Evolutionary conservation across 2,888 invertebrate species (phyloP).

Genomic region (Mycogona germanica): DNA sequence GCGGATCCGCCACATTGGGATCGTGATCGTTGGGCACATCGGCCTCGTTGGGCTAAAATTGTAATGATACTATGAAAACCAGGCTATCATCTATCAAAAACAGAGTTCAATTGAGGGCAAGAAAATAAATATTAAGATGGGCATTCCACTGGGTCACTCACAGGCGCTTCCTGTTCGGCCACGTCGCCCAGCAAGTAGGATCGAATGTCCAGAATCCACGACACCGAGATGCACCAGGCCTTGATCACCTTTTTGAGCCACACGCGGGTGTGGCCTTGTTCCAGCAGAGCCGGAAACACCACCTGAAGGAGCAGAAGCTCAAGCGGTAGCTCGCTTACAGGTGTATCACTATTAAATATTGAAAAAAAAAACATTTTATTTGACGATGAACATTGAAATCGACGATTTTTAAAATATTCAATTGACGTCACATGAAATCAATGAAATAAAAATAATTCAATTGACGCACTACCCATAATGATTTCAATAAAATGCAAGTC

Average conservation of each 20-base stretch:
- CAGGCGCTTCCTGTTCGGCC: slow-evolving; percentile 24
- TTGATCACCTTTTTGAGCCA: slow-evolving; percentile 86
- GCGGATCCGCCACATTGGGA: no score
- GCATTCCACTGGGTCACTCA: no score
- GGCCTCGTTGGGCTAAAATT: no score
- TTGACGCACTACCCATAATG: no score
- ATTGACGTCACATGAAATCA: background rate
- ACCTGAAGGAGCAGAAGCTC: slow-evolving; percentile 86
- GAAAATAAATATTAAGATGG: no score
- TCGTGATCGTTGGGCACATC: no score
- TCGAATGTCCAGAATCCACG: slow-evolving; percentile 71
- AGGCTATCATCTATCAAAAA: background rate
- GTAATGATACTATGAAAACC: background rate
- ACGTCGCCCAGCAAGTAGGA: slow-evolving; percentile 76
- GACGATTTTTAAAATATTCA: no score
- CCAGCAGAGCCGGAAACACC: slow-evolving; percentile 86
- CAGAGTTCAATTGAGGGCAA: background rate
- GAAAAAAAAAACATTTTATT: background rate
- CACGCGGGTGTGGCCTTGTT: slow-evolving; percentile 88
- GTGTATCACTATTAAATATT: slow-evolving; percentile 40
- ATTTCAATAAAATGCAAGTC: no score
- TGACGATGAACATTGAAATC: background rate
- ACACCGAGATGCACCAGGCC: slow-evolving; percentile 71
- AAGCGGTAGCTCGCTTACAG: slow-evolving; percentile 83
- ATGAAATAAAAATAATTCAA: background rate